Base-by-base conservation (phyloP, 2,113 vertebrate genomes). In the Progne subis region DNA sequence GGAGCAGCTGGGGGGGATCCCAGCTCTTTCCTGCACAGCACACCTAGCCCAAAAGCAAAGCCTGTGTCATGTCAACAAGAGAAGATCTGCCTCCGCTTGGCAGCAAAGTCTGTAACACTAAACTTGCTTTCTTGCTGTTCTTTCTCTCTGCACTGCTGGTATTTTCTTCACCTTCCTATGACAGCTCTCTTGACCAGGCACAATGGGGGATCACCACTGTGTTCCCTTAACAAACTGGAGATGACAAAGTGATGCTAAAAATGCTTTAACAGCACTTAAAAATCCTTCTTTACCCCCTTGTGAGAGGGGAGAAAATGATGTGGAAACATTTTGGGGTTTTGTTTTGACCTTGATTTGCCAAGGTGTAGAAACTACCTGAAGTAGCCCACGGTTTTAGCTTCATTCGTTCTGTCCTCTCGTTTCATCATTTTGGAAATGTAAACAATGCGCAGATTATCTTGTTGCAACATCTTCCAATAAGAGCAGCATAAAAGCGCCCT, bases 1-100 rank as follows among this genome's bases (percentile, higher is more conserved):
- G 80, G 79, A 95, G 82, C 95, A 96, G 94, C 91, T 97, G 91
- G 76, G 93, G 91, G 85, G n/a, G 78, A 95, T 92, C 92, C 86
- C 80, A 86, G 74, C 53, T 55, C 65, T 64, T 93, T 88, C 49
- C 77, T 92, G n/a, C 32, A 24, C 80, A 64, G 77, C 72, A 61
- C 95, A 97, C 93, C 95, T 96, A 96, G 69, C 90, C 65, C 88
- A 92, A 93, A 61, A 96, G 88, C 67, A 26, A 92, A 95, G 90
- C 71, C 93, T 96, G 96, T 64, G 79, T 96, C 82, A 15, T 94
- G 90, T 97, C 95, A 96, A 29, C 41, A 29, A 49, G 34, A 44
- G 81, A 90, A 78, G 82, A 71, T 81, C 82, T 96, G 94, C 82
- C 90, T 96, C 69, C 65, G 69, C 86, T 92, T 96, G 95, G 92